phyloP scores from a whole-genome alignment of 2,797 vertebrate genomes.

The Neosalanx taihuensis region DNA sequence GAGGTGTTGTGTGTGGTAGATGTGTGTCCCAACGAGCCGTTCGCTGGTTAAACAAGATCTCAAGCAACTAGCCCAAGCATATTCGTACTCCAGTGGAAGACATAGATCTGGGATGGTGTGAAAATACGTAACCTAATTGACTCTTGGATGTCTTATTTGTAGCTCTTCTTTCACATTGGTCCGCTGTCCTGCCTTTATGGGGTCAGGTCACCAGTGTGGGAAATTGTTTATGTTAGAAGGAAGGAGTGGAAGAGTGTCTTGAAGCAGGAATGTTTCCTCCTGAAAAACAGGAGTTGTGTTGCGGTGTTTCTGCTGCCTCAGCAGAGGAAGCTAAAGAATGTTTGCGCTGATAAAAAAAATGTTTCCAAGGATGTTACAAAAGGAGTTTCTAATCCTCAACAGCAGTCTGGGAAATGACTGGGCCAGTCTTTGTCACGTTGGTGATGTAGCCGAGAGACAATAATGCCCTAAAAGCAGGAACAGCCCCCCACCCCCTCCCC shows the following conservation, averaged over 20 bases:
- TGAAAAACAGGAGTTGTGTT: slow-evolving; percentile 15
- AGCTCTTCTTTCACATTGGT: slow-evolving; percentile 42
- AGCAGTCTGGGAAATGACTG: slow-evolving; percentile 30
- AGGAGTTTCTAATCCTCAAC: slow-evolving; percentile 43
- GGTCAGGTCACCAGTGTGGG: slow-evolving; percentile 15
- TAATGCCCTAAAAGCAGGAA: slow-evolving; percentile 14
- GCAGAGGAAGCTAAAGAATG: slow-evolving; percentile 28
- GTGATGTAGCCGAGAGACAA: slow-evolving; percentile 21
- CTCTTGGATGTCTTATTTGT: slow-evolving; percentile 40
- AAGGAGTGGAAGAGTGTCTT: not conserved
- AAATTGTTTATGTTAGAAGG: slow-evolving; percentile 18
- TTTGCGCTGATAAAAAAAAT: slow-evolving; percentile 26
- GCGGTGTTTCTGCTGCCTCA: slow-evolving; percentile 1
- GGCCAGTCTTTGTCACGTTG: slow-evolving; percentile 11
- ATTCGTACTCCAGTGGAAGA: slow-evolving; percentile 64
- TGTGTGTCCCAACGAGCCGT: slow-evolving; percentile 40
- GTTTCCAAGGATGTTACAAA: slow-evolving; percentile 31
- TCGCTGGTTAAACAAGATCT: slow-evolving; percentile 46
- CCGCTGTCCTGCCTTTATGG: not conserved
- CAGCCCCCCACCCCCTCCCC: slow-evolving; percentile 19
- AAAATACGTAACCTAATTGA: slow-evolving; percentile 48
- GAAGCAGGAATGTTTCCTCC: slow-evolving; percentile 17
- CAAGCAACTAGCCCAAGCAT: slow-evolving; percentile 48
- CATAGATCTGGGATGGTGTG: slow-evolving; percentile 56
- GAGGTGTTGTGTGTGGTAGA: slow-evolving; percentile 38